Evolutionary conservation across 1,140 invertebrate genomes (phyloP).

Genomic region (Bilobella aurantiaca): DNA sequence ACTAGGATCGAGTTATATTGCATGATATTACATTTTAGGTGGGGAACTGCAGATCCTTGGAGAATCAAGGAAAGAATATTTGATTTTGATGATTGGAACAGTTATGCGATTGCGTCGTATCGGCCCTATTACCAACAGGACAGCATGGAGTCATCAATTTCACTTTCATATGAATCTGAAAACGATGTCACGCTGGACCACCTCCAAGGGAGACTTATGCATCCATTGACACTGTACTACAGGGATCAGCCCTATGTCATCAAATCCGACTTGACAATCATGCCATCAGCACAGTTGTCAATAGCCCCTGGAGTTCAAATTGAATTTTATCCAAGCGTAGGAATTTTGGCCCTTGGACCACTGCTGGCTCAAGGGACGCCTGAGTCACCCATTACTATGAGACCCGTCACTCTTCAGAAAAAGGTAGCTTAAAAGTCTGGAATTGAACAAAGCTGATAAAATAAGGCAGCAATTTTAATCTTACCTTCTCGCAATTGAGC

Average conservation of each 20-base stretch:
- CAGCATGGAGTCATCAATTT: slow-evolving; percentile 62
- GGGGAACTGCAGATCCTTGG: slow-evolving; percentile 65
- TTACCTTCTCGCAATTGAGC: too few species aligned
- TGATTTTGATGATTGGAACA: slow-evolving; percentile 99
- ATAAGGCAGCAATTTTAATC: too few species aligned
- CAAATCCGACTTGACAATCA: slow-evolving; percentile 86
- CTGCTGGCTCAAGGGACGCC: slow-evolving; percentile 71
- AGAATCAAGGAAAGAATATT: slow-evolving; percentile 79
- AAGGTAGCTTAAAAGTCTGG: slow-evolving; percentile 20
- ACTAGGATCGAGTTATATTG: too few species aligned
- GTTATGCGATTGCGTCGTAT: slow-evolving; percentile 83
- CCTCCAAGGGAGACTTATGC: slow-evolving; percentile 71
- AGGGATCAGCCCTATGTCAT: slow-evolving; percentile 66
- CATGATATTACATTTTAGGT: slow-evolving; percentile 42
- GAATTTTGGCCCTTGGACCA: slow-evolving; percentile 87
- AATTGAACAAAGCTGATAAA: slow-evolving; percentile 10
- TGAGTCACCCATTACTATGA: slow-evolving; percentile 71
- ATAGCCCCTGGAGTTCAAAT: slow-evolving; percentile 83
- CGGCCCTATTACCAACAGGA: slow-evolving; percentile 72
- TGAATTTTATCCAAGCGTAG: slow-evolving; percentile 92
- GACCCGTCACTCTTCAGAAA: slow-evolving; percentile 46
- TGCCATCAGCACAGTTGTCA: slow-evolving; percentile 75
- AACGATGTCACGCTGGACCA: slow-evolving; percentile 51
- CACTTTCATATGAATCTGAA: slow-evolving; percentile 49
- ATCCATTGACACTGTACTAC: slow-evolving; percentile 58